Evolutionary conservation across 1,140 invertebrate genomes (phyloP), one percentile per base, ranked within the genome.

Genomic region (Drosophila ananassae): DNA sequence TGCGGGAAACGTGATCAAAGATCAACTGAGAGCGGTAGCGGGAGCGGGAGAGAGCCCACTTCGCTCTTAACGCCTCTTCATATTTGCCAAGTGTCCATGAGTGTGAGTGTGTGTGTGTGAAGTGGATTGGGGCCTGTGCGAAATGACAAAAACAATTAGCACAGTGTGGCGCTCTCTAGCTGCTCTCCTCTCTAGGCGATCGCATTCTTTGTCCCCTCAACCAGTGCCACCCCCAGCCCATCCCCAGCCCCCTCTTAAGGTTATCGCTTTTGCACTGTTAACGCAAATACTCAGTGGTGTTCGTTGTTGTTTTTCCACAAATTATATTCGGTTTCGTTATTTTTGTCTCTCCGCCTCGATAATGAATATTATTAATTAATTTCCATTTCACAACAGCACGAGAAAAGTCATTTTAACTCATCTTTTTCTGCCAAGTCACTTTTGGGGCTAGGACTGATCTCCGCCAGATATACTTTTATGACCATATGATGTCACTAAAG

Each of bases 1-100:
- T 90, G 87, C 80, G 79, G 62, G 77, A 90, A 90, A 90, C 87
- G 87, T 90, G 87, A 90, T 90, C 87, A 85, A 85, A 90, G 85
- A 82, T 90, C 87, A 79, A 51, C 56, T 24, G 39, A 69, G 73
- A 39, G 10, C 51, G 17, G 17, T 17, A 17, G 17, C 17, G 17
- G 17, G 17, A 17, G 56, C 21, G 58, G 28, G 58, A 30, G 54
- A 28, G 46, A 17, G 17, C 17, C 17, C 17, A 24, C 66, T 53
- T 57, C 44, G 53, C 25, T 28, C 25, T 28, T 28, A 5, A 28
- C 25, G 6, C 25, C 25, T 28, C 25, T 28, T 28, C 25, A 28
- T 28, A 6, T 28, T 52, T 21, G 30, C 9, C 22, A 28, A 22
- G 10, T 13, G 7, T 17, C 9, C 7, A 12, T 44, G 22, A 12